Evolutionary conservation across 2,888 invertebrate species (phyloP), one percentile per base, ranked within the genome.

Genomic region (Tipula vernalis): DNA sequence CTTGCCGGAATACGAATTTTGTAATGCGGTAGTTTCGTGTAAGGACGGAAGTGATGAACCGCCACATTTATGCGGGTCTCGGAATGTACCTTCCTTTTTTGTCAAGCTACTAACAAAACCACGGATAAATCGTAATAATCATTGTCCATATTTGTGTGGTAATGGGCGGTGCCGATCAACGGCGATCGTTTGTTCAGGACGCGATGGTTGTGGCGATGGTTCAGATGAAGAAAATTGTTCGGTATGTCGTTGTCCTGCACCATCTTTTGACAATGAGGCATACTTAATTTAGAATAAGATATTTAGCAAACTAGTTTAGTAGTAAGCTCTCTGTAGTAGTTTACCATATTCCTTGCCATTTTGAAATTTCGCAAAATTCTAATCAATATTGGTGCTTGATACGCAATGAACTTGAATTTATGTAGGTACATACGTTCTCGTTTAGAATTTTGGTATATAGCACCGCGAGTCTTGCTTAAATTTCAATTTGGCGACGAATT

Each of bases 191-290:
- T 98, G 98, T 91, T 97, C 97, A 13, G 98, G 98, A 39, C 93
- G 96, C 71, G 97, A 98, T 91, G 98, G 98, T 28, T 98, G 98
- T 90, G 98, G 98, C 6, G 98, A 98, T 92, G 96, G 96, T 89
- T 96, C 96, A 83, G 98, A 98, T 90, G 98, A 98, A 91, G 94
- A 94, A 88, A 94, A 95, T 88, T 98, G 98, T 92, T 93, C 94
- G 88, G 95, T 97, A 88, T 98, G 98, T 92, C 95, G 98, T 91
- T 94, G 94, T 90, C 94, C 94, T 87, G 92, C 93, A 84, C 90
- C 91, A n/a, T 88, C 57, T 57, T 86, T 57, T 36, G 86, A 86
- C 2, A 71, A 42, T 12, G 10, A 85, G 15, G 10, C 10, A 18
- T 18, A 85, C 36, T 85, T 71, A 71, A 28, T 28, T 8, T 51